phyloP scores from a whole-genome alignment of 1,140 invertebrate species.

The Drosophila albomicans region DNA sequence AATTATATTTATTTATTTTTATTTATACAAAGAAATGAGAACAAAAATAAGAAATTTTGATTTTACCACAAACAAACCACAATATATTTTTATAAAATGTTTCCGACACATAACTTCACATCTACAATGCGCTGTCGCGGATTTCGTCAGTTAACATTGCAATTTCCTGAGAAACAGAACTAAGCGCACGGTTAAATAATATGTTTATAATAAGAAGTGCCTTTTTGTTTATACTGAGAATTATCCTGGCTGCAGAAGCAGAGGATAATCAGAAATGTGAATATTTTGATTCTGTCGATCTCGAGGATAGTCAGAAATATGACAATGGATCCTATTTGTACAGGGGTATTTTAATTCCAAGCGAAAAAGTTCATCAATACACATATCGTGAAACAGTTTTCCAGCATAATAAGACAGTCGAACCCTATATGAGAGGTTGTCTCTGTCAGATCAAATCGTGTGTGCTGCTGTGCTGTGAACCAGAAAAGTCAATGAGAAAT shows the following conservation, averaged over 20 bases:
- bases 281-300: constrained; percentile 14
- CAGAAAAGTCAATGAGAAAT: neutral
- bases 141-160: no score
- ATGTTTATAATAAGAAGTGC: no score
- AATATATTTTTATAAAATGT: no score
- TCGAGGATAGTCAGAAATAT: neutral
- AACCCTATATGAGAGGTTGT: neutral
- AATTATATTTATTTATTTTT: no score
- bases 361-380: neutral
- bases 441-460: neutral
- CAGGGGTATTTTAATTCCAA: constrained; percentile 4
- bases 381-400: neutral
- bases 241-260: neutral
- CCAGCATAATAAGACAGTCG: neutral
- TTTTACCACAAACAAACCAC: no score
- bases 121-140: no score
- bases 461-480: neutral
- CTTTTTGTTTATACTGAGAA: neutral
- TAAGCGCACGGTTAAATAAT: no score
- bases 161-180: no score
- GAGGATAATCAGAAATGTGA: neutral
- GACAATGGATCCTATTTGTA: constrained; percentile 16
- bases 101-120: no score
- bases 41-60: no score
- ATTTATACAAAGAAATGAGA: no score